These are phyloP conservation scores for Chascanopsetta lugubris DNA, from an alignment of 2,113 vertebrate genomes.

Conservation along the genomic window DNA sequence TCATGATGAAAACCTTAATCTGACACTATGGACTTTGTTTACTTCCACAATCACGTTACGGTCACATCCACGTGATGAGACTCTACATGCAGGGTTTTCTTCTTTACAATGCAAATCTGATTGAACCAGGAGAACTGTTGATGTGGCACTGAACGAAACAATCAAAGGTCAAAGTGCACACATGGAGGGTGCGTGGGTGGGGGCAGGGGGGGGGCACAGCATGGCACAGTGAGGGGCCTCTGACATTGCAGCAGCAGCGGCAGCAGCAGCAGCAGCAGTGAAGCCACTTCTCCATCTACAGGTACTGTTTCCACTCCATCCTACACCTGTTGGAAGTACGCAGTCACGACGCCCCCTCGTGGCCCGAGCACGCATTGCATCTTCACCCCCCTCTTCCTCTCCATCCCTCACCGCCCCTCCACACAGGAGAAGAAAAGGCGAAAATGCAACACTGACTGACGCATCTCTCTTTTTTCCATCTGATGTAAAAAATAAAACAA, in stretches of 20 bases:
- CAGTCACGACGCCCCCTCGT: conserved; percentile 76
- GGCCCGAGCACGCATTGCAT: conserved; percentile 55
- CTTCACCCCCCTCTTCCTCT: neutral
- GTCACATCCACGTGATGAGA: neutral
- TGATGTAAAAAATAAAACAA: no score
- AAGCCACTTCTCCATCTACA: conserved; percentile 50
- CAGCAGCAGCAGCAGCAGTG: conserved; percentile 38
- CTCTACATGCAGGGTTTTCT: neutral
- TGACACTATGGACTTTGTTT: conserved; percentile 12
- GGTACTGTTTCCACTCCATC: conserved; percentile 57
- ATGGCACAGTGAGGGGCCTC: conserved; percentile 1
- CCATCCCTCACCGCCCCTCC: neutral
- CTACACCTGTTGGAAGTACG: conserved; percentile 79
- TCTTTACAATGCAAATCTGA: neutral
- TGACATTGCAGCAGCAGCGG: conserved; percentile 38
- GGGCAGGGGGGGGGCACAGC: neutral
- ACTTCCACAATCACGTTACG: neutral
- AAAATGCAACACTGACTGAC: conserved; percentile 57
- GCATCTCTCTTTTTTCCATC: conserved; percentile 50
- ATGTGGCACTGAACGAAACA: neutral
- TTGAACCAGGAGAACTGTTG: neutral
- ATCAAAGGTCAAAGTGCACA: conserved; percentile 27
- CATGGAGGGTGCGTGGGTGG: neutral
- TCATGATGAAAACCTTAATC: conserved; percentile 50
- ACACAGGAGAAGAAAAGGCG: conserved; percentile 32